Evolutionary conservation across 2,797 vertebrate species (phyloP).

Genomic region (Uromys caudimaculatus): DNA sequence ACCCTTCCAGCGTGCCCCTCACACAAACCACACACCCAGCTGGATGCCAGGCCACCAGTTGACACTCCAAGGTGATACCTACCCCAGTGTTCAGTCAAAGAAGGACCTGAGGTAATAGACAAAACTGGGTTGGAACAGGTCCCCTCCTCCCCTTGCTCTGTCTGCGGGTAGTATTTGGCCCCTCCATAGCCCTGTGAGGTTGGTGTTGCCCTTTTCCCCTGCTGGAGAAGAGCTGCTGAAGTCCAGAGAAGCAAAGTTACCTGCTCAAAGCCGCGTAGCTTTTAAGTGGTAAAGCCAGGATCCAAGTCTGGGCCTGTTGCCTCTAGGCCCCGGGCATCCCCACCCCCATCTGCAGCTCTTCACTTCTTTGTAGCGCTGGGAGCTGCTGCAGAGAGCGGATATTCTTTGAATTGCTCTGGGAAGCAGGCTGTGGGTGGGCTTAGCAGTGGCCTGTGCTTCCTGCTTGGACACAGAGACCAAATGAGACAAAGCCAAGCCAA

Average conservation of each 20-base stretch:
- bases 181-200: background rate
- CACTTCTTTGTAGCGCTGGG: background rate
- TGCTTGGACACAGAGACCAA: background rate
- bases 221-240: background rate
- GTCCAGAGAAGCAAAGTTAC: conserved; percentile 21
- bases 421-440: background rate
- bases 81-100: background rate
- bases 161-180: background rate
- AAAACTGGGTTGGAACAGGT: background rate
- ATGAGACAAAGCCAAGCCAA: background rate
- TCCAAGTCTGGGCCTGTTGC: background rate
- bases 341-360: background rate
- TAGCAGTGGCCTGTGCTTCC: background rate
- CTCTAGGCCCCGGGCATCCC: background rate
- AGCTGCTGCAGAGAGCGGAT: background rate
- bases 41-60: background rate
- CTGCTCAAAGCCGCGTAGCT: background rate
- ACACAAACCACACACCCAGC: background rate
- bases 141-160: background rate
- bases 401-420: background rate
- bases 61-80: rapidly evolving
- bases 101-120: background rate
- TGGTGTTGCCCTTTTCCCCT: background rate
- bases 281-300: background rate
- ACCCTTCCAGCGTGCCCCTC: rapidly evolving